A percentile compares a stretch with the other conserved stretches of the same genome.
These are phyloP conservation scores for Cryptotermes secundus DNA, from an alignment of 1,140 invertebrate genomes.

Conservation along the genomic window DNA sequence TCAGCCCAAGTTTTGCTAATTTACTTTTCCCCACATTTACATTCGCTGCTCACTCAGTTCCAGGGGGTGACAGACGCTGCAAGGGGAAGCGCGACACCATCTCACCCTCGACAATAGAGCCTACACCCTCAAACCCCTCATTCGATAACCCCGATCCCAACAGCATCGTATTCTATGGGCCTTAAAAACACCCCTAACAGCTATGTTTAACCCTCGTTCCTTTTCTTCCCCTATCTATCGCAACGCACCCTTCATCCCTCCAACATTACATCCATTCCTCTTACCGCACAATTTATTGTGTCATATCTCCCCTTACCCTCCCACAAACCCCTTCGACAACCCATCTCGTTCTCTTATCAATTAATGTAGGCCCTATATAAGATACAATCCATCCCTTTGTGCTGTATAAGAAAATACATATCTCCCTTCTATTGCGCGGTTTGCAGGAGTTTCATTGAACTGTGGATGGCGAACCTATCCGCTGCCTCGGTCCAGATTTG, in stretches of 20 bases:
- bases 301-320: not conserved
- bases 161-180: not conserved
- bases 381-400: not conserved
- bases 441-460: not conserved
- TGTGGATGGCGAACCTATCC: too few species aligned
- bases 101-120: not conserved
- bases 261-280: constrained; percentile 5
- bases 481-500: too few species aligned
- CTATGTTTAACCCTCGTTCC: constrained; percentile 6
- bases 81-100: too few species aligned
- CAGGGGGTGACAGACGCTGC: too few species aligned
- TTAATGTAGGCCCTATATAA: not conserved
- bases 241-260: not conserved
- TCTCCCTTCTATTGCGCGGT: not conserved
- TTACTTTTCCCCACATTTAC: too few species aligned
- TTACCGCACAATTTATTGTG: constrained; percentile 15
- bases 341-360: not conserved
- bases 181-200: constrained; percentile 10
- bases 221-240: not conserved
- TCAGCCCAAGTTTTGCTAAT: too few species aligned
- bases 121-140: not conserved
- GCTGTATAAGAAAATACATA: not conserved
- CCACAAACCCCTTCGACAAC: not conserved
- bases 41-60: too few species aligned
- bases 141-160: not conserved